Evolutionary conservation across 2,113 vertebrate genomes (phyloP), one percentile per base, ranked within the genome.

Genomic region (Zeus faber): DNA sequence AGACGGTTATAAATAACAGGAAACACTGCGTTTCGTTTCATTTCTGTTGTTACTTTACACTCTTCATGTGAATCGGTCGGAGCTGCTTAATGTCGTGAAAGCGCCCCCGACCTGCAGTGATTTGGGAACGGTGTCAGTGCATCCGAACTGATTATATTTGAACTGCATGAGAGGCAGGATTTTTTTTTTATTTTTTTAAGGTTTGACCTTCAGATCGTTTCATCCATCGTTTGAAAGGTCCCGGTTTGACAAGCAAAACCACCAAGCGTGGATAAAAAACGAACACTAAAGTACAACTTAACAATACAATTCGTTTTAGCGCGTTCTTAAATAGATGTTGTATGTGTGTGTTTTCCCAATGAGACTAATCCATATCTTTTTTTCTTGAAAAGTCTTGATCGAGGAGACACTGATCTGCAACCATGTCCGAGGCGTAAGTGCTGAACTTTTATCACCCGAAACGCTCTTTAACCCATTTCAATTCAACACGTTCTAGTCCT

Each of bases 391-490:
- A 31, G 29, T 67, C 58, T 53, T 49, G 52, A 56, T 11, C 20
- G 40, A 18, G 50, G 22, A 52, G 26, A 71, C 18, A 45, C 11
- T 44, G 5, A 72, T 53, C 46, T 47, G 41, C 59, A 62, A 75
- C n/a, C 66, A 89, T 90, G 87, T 87, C 87, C 72, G 79, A 88
- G 23, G 74, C 60, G 87, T 89, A 74, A 82, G 87, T 81, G 70
- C 1, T 13, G 6, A 23, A 17, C 1, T 48, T 10, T 45, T 2
- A 39, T 50, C 35, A 49, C 3, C 18, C 37, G 25, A 5, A 51
- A 33, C 14, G 11, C 8, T 62, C 5, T 0, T 26, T 10, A 24
- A 40, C 10, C 8, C 31, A 35, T 35, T 35, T 10, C 14, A 13
- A 35, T 35, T 35, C 14, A 9, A 13, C 31, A 35, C 9, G 31